These are phyloP conservation scores for Chlamydotis undulata DNA, from an alignment of 2,113 vertebrate species.

Conservation along the genomic window DNA sequence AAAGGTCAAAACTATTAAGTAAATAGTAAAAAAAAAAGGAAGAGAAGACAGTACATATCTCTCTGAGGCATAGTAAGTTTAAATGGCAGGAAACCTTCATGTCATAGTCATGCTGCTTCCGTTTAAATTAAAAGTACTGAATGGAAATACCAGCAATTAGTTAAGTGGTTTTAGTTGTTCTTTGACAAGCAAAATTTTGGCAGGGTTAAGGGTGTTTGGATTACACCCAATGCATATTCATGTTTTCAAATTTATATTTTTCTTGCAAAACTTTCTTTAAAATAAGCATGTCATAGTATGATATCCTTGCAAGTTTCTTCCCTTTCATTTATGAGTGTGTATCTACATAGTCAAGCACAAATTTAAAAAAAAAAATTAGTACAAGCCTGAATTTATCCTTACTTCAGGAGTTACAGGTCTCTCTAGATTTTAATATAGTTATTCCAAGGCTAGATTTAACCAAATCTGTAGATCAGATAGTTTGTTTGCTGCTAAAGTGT, in stretches of 20 bases:
- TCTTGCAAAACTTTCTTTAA: neutral
- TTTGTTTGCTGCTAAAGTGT: neutral
- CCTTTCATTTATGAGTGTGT: neutral
- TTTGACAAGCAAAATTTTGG: neutral
- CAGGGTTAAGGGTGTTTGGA: neutral
- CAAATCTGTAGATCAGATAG: too few relatives aligned
- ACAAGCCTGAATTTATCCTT: neutral
- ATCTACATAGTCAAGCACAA: neutral
- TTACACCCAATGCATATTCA: neutral
- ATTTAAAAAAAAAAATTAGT: neutral
- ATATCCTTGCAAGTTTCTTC: neutral
- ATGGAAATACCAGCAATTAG: neutral
- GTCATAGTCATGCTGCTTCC: neutral
- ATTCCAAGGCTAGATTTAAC: neutral
- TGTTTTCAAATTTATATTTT: neutral
- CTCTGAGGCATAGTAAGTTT: constrained; percentile 43
- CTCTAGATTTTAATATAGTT: neutral
- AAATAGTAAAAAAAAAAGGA: constrained; percentile 63
- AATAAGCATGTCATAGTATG: neutral
- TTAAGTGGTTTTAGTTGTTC: neutral
- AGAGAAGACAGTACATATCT: neutral
- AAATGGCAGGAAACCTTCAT: constrained; percentile 36
- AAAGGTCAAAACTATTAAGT: constrained; percentile 80
- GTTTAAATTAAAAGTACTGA: neutral
- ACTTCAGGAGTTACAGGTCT: neutral